A percentile compares a stretch with the other conserved stretches of the same genome.
Evolutionary conservation across 2,113 vertebrate genomes (phyloP).

Genomic region (Scomber scombrus): DNA sequence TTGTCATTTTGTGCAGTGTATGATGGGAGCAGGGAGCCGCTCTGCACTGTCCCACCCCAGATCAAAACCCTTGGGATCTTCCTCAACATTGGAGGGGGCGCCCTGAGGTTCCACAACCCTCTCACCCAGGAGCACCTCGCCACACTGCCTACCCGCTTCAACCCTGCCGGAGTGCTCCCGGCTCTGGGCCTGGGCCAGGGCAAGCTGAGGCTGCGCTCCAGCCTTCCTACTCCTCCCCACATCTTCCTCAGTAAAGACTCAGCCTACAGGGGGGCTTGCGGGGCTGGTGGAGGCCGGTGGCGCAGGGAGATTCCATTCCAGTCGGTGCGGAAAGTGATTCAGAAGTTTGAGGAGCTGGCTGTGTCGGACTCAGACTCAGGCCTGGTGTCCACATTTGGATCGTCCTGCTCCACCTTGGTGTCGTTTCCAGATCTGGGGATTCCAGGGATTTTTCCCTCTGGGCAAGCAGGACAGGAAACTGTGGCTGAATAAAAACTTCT

Average conservation of each 20-base stretch:
- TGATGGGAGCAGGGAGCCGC: conserved; percentile 68
- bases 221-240: conserved; percentile 73
- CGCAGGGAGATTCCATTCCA: conserved; percentile 64
- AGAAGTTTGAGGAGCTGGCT: conserved; percentile 79
- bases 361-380: conserved; percentile 68
- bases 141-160: conserved; percentile 77
- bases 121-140: conserved; percentile 79
- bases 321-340: conserved; percentile 70
- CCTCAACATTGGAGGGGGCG: conserved; percentile 78
- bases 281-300: conserved; percentile 53
- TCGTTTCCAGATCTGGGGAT: conserved; percentile 44
- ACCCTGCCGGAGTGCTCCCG: conserved; percentile 60
- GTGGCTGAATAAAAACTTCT: conserved; percentile 22
- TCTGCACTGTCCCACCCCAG: conserved; percentile 76
- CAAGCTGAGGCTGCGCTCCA: conserved; percentile 69
- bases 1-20: conserved; percentile 64
- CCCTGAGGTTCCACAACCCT: conserved; percentile 80
- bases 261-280: conserved; percentile 55
- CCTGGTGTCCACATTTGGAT: conserved; percentile 70
- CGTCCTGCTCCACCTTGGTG: conserved; percentile 55
- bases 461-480: conserved; percentile 26
- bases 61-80: conserved; percentile 80
- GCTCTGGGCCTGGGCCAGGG: conserved; percentile 78
- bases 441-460: conserved; percentile 13
- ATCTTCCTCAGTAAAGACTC: conserved; percentile 76